These are phyloP conservation scores for Caradrina kadenii DNA, from an alignment of 2,888 invertebrate species.

Conservation along the genomic window DNA sequence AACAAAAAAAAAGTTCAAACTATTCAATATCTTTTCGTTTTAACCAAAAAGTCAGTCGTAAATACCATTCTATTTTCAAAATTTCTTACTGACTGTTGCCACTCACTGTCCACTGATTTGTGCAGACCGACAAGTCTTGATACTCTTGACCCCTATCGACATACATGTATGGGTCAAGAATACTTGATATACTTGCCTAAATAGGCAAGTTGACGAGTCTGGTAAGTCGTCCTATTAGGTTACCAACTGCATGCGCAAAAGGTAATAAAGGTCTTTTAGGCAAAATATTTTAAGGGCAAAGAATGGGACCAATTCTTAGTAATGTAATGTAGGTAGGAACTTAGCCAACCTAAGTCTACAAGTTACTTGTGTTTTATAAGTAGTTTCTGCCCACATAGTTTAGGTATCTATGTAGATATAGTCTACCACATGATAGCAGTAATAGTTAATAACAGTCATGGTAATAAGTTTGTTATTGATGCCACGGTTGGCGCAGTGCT, in stretches of 20 bases:
- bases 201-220: constrained; percentile 55
- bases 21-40: too few species aligned
- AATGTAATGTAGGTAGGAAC: too few species aligned
- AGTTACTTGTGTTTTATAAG: too few species aligned
- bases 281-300: background rate
- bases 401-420: too few species aligned
- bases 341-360: too few species aligned
- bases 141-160: constrained; percentile 45
- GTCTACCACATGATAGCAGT: too few species aligned
- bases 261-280: constrained; percentile 1
- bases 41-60: too few species aligned
- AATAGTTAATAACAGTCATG: too few species aligned
- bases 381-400: too few species aligned
- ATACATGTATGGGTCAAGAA: constrained; percentile 47
- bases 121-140: constrained; percentile 49
- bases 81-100: background rate
- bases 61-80: background rate
- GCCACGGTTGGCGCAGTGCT: too few species aligned
- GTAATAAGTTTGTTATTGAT: too few species aligned
- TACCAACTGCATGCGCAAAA: constrained; percentile 1
- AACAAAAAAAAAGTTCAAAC: too few species aligned
- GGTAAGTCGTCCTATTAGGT: background rate
- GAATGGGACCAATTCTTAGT: background rate
- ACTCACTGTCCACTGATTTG: constrained; percentile 11
- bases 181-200: constrained; percentile 51